Conservation (phyloP, 2,113 vertebrate genomes). For the Speoplatyrhinus poulsoni region DNA sequence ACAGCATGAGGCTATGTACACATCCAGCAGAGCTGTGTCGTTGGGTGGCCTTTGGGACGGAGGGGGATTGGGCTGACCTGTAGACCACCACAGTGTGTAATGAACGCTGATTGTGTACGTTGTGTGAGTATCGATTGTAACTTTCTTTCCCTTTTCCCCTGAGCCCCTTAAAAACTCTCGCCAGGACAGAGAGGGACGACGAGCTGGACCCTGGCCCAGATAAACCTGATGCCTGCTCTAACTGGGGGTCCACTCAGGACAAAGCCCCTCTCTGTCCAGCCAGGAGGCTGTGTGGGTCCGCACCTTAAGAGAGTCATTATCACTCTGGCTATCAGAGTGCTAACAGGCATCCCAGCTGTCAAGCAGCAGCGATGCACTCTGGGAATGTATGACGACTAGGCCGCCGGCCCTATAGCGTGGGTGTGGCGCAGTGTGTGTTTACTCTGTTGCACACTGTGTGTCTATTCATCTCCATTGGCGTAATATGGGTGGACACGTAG, state of each 20-base stretch:
- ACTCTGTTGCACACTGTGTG: conserved; percentile 35
- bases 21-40: conserved; percentile 3
- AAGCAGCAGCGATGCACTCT: conserved; percentile 60
- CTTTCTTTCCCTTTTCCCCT: conserved; percentile 1
- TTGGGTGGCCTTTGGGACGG: conserved; percentile 52
- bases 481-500: conserved; percentile 31
- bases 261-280: conserved; percentile 65
- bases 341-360: conserved; percentile 69
- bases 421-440: conserved; percentile 33
- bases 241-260: conserved; percentile 46
- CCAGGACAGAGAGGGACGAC: not conserved
- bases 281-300: conserved; percentile 61
- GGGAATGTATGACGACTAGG: conserved; percentile 55
- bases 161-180: not conserved
- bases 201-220: conserved; percentile 41
- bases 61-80: too few relatives aligned
- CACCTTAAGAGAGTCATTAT: conserved; percentile 75
- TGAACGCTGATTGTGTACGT: not conserved
- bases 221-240: conserved; percentile 61
- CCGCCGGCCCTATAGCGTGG: conserved; percentile 17
- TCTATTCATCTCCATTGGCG: conserved; percentile 18
- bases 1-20: conserved; percentile 33
- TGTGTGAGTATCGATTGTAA: not conserved
- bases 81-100: not conserved
- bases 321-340: conserved; percentile 54